These are phyloP conservation scores for Oryzias sinensis DNA, from an alignment of 2,797 vertebrate genomes.

Conservation along the genomic window DNA sequence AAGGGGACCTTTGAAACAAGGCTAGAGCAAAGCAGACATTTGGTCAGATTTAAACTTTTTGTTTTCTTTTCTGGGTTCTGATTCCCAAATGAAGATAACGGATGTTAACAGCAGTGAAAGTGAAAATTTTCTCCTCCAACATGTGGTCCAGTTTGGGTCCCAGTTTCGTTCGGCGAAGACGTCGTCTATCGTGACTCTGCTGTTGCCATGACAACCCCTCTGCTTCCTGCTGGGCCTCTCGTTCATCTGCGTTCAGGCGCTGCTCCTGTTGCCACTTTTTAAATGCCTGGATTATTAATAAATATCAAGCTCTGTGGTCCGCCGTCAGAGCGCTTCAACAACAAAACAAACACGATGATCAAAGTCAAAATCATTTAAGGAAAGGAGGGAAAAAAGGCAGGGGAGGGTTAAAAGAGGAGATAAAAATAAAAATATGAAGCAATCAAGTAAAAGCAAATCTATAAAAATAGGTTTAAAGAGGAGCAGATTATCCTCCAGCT, in stretches of 20 bases:
- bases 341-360: constrained; percentile 26
- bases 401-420: constrained; percentile 53
- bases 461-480: constrained; percentile 51
- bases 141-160: not conserved
- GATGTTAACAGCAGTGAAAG: too few relatives aligned
- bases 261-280: not conserved
- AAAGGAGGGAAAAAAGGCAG: constrained; percentile 5
- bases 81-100: too few relatives aligned
- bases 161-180: constrained; percentile 13
- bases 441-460: constrained; percentile 31
- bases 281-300: constrained; percentile 11
- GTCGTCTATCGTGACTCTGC: constrained; percentile 18
- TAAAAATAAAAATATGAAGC: constrained; percentile 55
- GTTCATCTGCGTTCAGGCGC: not conserved
- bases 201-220: constrained; percentile 52
- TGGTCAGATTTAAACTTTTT: too few relatives aligned
- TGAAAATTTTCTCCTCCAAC: not conserved
- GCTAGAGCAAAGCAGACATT: too few relatives aligned
- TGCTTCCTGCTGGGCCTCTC: constrained; percentile 5
- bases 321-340: constrained; percentile 24
- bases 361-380: constrained; percentile 36
- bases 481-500: not conserved
- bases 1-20: too few relatives aligned
- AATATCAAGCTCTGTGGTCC: constrained; percentile 15
- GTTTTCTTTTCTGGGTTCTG: too few relatives aligned